phyloP scores from a whole-genome alignment of 2,888 invertebrate species.

The Drosophila lutescens region DNA sequence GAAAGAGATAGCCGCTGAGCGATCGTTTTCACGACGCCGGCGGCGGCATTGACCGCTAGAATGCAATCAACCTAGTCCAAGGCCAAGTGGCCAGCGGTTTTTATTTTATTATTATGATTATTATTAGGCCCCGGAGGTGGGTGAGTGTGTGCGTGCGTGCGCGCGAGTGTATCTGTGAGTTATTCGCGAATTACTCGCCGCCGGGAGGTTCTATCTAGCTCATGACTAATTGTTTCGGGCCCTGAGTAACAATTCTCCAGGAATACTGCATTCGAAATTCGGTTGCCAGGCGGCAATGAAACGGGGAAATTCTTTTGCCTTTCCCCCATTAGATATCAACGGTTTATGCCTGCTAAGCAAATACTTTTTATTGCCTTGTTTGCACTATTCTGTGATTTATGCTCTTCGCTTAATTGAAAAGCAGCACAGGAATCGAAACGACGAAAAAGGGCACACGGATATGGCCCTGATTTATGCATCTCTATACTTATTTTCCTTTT shows the following conservation, averaged over 20 bases:
- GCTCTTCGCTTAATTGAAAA: slow-evolving; percentile 35
- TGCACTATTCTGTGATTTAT: slow-evolving; percentile 38
- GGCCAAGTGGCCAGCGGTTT: slow-evolving; percentile 79
- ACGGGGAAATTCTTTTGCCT: not conserved
- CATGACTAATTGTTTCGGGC: slow-evolving; percentile 49
- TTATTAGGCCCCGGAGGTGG: slow-evolving; percentile 35
- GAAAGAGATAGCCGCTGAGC: slow-evolving; percentile 27
- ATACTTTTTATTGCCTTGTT: slow-evolving; percentile 18
- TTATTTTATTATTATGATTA: slow-evolving; percentile 51
- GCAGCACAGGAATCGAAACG: no score
- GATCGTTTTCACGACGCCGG: slow-evolving; percentile 66
- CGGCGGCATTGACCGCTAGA: slow-evolving; percentile 82
- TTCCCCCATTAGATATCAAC: not conserved
- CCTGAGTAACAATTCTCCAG: slow-evolving; percentile 16
- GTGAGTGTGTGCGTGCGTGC: slow-evolving; percentile 25
- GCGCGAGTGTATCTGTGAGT: slow-evolving; percentile 18
- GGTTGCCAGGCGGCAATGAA: slow-evolving; percentile 27
- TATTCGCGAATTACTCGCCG: slow-evolving; percentile 10
- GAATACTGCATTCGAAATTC: slow-evolving; percentile 12
- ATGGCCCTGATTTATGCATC: slow-evolving; percentile 52
- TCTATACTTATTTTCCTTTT: slow-evolving; percentile 2
- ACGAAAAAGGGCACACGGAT: not conserved
- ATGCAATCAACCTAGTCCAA: slow-evolving; percentile 83
- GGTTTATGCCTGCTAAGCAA: slow-evolving; percentile 18
- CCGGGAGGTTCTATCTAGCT: slow-evolving; percentile 5